These are phyloP conservation scores for Indicator indicator DNA, from an alignment of 2,113 vertebrate species.

Conservation along the genomic window DNA sequence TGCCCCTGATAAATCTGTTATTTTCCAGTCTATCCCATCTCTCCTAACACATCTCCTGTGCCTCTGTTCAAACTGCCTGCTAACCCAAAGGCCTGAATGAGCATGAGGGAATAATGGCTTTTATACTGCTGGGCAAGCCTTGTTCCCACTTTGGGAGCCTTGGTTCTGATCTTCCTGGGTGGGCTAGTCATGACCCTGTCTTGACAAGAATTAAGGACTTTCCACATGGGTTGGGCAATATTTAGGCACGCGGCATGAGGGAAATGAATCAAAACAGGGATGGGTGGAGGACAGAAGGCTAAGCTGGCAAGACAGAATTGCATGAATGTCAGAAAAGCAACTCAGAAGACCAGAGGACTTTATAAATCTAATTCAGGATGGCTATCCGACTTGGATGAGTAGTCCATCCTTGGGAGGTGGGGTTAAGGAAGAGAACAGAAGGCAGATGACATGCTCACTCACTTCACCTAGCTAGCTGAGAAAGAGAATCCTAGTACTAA, in stretches of 20 bases:
- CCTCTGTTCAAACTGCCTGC: conserved; percentile 35
- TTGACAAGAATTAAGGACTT: conserved; percentile 71
- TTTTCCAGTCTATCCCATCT: not conserved
- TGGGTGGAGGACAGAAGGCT: conserved; percentile 69
- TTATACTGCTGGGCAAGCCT: conserved; percentile 62
- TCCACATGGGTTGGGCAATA: conserved; percentile 68
- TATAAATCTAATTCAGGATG: conserved; percentile 5
- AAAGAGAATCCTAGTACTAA: not conserved
- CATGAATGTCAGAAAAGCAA: conserved; percentile 63
- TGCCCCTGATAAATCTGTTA: not conserved
- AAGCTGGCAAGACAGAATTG: conserved; percentile 31
- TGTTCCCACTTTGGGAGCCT: conserved; percentile 57
- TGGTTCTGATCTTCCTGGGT: conserved; percentile 68
- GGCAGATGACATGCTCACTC: not conserved
- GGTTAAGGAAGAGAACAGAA: not conserved
- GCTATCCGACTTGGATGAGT: not conserved
- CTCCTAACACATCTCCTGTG: conserved; percentile 51
- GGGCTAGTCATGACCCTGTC: conserved; percentile 70
- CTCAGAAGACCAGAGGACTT: conserved; percentile 41
- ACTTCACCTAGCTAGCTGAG: not conserved
- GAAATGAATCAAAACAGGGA: conserved; percentile 69
- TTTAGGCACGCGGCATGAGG: conserved; percentile 66
- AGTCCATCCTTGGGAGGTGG: not conserved
- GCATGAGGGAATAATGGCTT: conserved; percentile 61
- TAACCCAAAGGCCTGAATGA: conserved; percentile 38